Conservation (phyloP, 2,888 invertebrate genomes). For the Desoria tigrina region DNA sequence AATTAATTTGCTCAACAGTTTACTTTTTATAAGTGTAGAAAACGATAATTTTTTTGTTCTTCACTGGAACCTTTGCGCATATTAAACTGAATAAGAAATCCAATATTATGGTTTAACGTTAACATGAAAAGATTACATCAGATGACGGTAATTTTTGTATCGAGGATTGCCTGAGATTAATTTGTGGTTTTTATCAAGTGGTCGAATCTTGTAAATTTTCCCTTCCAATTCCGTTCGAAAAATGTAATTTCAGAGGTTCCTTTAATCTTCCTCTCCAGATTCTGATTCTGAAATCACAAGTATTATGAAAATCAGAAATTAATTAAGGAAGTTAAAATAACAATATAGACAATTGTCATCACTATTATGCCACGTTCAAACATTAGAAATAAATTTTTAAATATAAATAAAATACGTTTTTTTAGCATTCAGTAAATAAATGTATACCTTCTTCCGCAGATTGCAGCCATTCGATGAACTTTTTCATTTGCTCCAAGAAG, state of each 20-base stretch:
- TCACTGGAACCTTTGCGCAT: not conserved
- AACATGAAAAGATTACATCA: not conserved
- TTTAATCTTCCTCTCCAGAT: slow-evolving; percentile 59
- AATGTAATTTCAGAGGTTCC: slow-evolving; percentile 2
- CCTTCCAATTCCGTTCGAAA: not conserved
- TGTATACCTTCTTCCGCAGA: slow-evolving; percentile 81
- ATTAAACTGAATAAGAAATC: not conserved
- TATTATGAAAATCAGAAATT: slow-evolving; percentile 19
- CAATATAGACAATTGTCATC: no score
- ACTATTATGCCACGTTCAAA: no score
- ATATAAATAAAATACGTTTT: no score
- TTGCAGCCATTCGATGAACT: slow-evolving; percentile 95
- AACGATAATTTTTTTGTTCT: slow-evolving; percentile 4
- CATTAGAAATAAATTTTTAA: no score
- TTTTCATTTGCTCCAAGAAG: slow-evolving; percentile 97
- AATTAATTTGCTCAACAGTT: no score
- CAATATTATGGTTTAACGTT: not conserved
- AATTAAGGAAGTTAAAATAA: not conserved
- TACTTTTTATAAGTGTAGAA: slow-evolving; percentile 1
- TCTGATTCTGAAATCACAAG: slow-evolving; percentile 62
- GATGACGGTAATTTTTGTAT: slow-evolving; percentile 7
- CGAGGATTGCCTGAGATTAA: slow-evolving; percentile 7
- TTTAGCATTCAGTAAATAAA: no score
- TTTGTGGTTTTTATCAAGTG: not conserved
- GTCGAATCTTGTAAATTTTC: not conserved